phyloP scores from a whole-genome alignment of 2,113 vertebrate genomes.

The Trochalopteron elliotii region DNA sequence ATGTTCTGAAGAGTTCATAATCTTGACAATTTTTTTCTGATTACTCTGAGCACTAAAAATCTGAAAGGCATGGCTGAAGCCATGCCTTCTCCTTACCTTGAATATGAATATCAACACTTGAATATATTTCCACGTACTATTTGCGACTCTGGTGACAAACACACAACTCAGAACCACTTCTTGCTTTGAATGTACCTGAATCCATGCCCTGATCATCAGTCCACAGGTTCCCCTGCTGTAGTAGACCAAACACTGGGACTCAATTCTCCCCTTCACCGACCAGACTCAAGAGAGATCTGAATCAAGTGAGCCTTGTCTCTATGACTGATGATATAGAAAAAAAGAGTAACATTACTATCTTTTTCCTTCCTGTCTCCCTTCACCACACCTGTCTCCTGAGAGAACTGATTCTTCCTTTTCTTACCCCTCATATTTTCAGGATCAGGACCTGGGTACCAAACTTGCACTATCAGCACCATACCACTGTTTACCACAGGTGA shows the following conservation, averaged over 20 bases:
- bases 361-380: background rate
- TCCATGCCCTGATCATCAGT: background rate
- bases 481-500: background rate
- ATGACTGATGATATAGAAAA: background rate
- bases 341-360: background rate
- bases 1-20: background rate
- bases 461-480: background rate
- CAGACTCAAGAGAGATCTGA: background rate
- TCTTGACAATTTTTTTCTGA: background rate
- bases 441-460: background rate
- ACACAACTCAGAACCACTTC: background rate
- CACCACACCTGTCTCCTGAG: background rate
- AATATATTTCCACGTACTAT: background rate
- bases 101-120: background rate
- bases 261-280: background rate
- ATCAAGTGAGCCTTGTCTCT: background rate
- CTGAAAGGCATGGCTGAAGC: background rate
- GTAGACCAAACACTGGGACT: background rate
- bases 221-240: background rate
- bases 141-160: background rate
- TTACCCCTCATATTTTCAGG: background rate
- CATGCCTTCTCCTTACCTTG: background rate
- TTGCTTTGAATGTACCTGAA: background rate
- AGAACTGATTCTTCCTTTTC: background rate
- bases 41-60: background rate